Conservation (phyloP, 2,797 vertebrate genomes). For the Myotis myotis region DNA sequence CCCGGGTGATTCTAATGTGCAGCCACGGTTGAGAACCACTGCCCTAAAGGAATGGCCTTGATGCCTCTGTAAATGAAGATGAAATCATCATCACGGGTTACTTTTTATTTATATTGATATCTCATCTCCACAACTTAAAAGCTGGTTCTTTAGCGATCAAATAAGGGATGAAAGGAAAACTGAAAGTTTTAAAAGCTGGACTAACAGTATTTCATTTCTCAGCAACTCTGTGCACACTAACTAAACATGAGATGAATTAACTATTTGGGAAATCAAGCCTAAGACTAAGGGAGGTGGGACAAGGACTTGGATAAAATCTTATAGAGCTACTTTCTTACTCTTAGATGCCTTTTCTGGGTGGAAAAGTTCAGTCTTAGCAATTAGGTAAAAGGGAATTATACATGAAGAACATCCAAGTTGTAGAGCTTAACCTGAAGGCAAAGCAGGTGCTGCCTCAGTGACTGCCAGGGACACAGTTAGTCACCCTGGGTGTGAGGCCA, state of each 20-base stretch:
- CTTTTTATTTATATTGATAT: background rate
- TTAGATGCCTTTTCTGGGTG: background rate
- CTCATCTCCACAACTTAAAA: background rate
- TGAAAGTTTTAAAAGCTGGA: slow-evolving; percentile 7
- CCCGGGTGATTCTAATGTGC: too few species aligned
- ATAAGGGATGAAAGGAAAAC: background rate
- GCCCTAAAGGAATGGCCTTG: background rate
- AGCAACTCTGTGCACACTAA: background rate
- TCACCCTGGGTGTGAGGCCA: background rate
- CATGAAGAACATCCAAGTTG: background rate
- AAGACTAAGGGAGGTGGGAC: background rate
- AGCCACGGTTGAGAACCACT: too few species aligned
- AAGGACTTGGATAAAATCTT: background rate
- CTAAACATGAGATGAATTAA: background rate
- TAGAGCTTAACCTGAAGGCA: background rate
- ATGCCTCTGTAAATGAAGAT: background rate
- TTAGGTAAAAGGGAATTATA: background rate
- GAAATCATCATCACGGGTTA: background rate
- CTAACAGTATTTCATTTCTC: slow-evolving; percentile 48
- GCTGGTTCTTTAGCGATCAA: background rate
- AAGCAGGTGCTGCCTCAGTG: background rate
- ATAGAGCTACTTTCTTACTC: background rate
- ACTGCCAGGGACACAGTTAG: background rate
- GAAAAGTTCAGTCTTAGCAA: background rate
- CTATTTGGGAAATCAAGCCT: background rate